Evolutionary conservation across 2,888 invertebrate genomes (phyloP).

Genomic region (Brachynemurus nebulosus): DNA sequence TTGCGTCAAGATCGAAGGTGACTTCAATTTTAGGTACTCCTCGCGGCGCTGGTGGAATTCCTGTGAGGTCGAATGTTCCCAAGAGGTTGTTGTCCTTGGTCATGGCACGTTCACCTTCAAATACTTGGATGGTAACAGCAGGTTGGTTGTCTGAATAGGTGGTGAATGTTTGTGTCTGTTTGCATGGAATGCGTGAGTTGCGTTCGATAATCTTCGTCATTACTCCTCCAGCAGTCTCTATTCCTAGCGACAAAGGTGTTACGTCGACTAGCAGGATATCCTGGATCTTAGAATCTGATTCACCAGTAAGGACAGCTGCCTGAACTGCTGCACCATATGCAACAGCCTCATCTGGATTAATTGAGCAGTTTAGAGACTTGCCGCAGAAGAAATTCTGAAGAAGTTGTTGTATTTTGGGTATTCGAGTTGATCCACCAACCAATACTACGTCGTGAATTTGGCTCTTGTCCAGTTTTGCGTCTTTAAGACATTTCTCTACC

Average conservation of each 20-base stretch:
- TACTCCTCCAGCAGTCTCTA: slow-evolving; percentile 72
- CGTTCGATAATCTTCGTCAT: slow-evolving; percentile 78
- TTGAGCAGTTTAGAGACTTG: slow-evolving; percentile 75
- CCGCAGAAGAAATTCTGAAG: slow-evolving; percentile 66
- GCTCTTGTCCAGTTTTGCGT: slow-evolving; percentile 74
- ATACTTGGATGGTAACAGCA: slow-evolving; percentile 75
- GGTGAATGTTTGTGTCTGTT: slow-evolving; percentile 67
- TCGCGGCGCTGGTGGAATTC: slow-evolving; percentile 74
- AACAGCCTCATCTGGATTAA: slow-evolving; percentile 86
- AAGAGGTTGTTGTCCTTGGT: slow-evolving; percentile 81
- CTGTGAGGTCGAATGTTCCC: slow-evolving; percentile 67
- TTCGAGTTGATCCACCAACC: slow-evolving; percentile 83
- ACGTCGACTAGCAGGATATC: slow-evolving; percentile 76
- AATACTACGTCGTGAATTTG: slow-evolving; percentile 68
- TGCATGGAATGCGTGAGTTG: slow-evolving; percentile 67
- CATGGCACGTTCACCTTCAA: slow-evolving; percentile 79
- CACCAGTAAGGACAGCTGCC: slow-evolving; percentile 76
- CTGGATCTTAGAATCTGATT: slow-evolving; percentile 52
- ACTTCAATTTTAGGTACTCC: slow-evolving; percentile 65
- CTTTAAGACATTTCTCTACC: slow-evolving; percentile 68
- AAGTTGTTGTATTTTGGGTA: slow-evolving; percentile 82
- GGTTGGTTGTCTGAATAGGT: slow-evolving; percentile 89
- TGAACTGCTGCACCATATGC: slow-evolving; percentile 92
- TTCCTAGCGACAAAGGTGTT: slow-evolving; percentile 60
- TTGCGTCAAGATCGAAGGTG: slow-evolving; percentile 79